Percentiles rank a stretch among this genome's conserved stretches.
Evolutionary conservation across 2,888 invertebrate genomes (phyloP).

Genomic region (Gari tellinella): DNA sequence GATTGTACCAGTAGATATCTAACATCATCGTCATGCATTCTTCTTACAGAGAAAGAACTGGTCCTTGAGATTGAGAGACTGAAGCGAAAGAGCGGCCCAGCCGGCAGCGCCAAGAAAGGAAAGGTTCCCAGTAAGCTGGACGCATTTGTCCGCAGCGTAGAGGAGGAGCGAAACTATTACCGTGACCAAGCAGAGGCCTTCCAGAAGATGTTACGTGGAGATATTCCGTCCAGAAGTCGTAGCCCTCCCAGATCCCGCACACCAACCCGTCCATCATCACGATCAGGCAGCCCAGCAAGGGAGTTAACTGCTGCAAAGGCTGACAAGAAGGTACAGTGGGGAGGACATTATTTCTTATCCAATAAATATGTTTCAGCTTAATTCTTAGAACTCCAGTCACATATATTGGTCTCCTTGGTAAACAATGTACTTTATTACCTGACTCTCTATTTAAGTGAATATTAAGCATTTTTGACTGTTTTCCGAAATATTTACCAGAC

Average conservation of each 20-base stretch:
- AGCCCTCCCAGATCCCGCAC: slow-evolving; percentile 68
- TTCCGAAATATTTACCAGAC: too few species aligned
- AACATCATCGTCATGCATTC: background rate
- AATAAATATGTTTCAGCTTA: too few species aligned
- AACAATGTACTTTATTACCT: too few species aligned
- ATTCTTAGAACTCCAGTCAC: too few species aligned
- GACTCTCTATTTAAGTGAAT: too few species aligned
- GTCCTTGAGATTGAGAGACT: slow-evolving; percentile 84
- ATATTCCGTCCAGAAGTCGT: slow-evolving; percentile 62
- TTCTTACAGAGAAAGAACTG: slow-evolving; percentile 82
- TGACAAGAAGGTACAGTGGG: slow-evolving; percentile 74
- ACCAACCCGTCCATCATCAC: slow-evolving; percentile 56
- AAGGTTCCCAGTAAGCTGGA: slow-evolving; percentile 81
- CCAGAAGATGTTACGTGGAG: slow-evolving; percentile 75
- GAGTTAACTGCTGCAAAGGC: slow-evolving; percentile 61
- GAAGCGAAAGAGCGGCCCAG: slow-evolving; percentile 79
- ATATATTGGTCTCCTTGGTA: too few species aligned
- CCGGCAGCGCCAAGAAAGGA: slow-evolving; percentile 71
- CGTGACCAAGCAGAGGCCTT: slow-evolving; percentile 81
- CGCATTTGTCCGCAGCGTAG: slow-evolving; percentile 80
- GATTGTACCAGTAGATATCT: background rate
- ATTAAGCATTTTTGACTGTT: too few species aligned
- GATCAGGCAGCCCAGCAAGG: slow-evolving; percentile 70
- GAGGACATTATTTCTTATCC: too few species aligned
- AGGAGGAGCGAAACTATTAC: slow-evolving; percentile 84